These are phyloP conservation scores for Megaceryle torquata DNA, from an alignment of 2,113 vertebrate species.

Conservation along the genomic window DNA sequence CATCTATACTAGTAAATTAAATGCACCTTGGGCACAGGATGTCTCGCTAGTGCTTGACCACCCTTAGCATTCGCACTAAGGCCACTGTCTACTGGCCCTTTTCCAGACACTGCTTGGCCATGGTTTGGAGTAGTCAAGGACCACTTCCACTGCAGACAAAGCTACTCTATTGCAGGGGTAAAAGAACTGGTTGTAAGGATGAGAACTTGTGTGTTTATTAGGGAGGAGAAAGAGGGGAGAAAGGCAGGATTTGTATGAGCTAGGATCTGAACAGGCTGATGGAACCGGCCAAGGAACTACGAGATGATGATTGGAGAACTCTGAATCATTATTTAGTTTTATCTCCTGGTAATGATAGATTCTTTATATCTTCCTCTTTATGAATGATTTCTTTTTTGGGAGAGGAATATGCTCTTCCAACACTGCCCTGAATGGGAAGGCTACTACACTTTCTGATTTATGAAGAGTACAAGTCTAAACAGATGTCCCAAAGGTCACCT, in stretches of 20 bases:
- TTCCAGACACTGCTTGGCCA: neutral
- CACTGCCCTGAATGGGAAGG: neutral
- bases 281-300: neutral
- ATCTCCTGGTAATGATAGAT: neutral
- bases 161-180: accelerated
- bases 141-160: neutral
- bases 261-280: neutral
- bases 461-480: neutral
- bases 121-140: neutral
- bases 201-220: neutral
- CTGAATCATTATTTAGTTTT: neutral
- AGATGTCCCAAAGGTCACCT: neutral
- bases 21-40: neutral
- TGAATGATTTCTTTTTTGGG: neutral
- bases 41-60: neutral
- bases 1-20: neutral
- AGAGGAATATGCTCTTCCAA: neutral
- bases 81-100: accelerated
- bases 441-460: neutral
- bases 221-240: neutral
- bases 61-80: neutral
- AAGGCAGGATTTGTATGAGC: neutral
- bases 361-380: neutral
- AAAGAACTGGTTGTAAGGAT: neutral
- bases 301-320: neutral